A percentile compares a stretch with the other conserved stretches of the same genome.
phyloP scores from a whole-genome alignment of 2,113 vertebrate species.

The Notechis scutatus region DNA sequence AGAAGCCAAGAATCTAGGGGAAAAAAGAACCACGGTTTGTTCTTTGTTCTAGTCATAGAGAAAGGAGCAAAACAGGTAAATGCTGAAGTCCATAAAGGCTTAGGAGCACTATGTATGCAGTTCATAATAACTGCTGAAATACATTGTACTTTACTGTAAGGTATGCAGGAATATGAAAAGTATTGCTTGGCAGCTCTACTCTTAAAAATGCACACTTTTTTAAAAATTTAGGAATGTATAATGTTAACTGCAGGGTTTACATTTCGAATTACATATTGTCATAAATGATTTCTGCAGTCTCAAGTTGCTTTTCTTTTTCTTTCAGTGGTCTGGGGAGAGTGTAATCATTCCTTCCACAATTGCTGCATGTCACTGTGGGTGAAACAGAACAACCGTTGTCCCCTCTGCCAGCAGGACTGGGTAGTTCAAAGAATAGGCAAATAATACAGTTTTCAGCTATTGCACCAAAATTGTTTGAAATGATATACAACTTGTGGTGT shows the following conservation, averaged over 20 bases:
- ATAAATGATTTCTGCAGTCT: constrained; percentile 28
- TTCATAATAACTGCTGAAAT: background rate
- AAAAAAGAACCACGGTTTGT: background rate
- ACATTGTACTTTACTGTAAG: background rate
- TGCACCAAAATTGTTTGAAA: constrained; percentile 2
- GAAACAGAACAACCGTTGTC: constrained; percentile 99
- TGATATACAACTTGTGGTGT: constrained; percentile 11
- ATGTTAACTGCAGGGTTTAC: background rate
- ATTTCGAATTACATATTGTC: constrained; percentile 7
- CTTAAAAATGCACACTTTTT: background rate
- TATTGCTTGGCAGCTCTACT: background rate
- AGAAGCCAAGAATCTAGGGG: background rate
- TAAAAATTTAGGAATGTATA: background rate
- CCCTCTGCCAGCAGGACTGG: constrained; percentile 99
- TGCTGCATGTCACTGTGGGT: constrained; percentile 99
- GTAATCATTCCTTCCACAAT: constrained; percentile 99
- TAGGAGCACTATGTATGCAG: background rate
- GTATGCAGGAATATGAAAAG: background rate
- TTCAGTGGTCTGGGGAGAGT: constrained; percentile 98
- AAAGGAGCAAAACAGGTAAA: background rate
- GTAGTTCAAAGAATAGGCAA: constrained; percentile 99
- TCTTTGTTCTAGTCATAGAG: background rate
- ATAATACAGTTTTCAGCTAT: constrained; percentile 60
- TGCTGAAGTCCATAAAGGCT: no score
- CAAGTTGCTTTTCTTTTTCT: constrained; percentile 56